Conservation (phyloP, 2,888 invertebrate genomes). For the Hirtodrosophila trivittata region DNA sequence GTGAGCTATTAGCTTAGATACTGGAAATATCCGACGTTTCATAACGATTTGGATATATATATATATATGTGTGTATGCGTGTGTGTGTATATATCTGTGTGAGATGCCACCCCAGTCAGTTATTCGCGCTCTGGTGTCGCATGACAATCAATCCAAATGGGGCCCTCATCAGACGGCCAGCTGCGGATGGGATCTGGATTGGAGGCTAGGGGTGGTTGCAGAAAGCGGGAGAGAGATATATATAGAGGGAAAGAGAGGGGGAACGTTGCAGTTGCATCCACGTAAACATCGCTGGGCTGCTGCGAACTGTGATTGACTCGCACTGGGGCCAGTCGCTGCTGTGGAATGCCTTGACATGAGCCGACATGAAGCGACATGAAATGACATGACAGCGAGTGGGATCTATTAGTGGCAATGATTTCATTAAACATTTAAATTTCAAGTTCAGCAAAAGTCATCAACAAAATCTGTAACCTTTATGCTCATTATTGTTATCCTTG, state of each 20-base stretch:
- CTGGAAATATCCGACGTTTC: no score
- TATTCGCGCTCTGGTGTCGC: slow-evolving; percentile 20
- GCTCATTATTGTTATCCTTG: neutral
- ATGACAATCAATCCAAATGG: slow-evolving; percentile 28
- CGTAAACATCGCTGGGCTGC: slow-evolving; percentile 17
- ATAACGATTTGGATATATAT: no score
- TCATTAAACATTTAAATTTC: slow-evolving; percentile 76
- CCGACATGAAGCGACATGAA: slow-evolving; percentile 13
- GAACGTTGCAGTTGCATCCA: slow-evolving; percentile 42
- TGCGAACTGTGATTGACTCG: slow-evolving; percentile 21
- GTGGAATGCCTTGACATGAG: slow-evolving; percentile 3
- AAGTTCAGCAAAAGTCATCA: slow-evolving; percentile 63
- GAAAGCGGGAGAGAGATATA: no score
- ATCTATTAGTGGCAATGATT: slow-evolving; percentile 65
- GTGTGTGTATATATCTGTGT: no score
- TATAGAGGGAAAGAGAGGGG: neutral
- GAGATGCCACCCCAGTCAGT: neutral
- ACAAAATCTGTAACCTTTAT: neutral
- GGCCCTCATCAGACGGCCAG: slow-evolving; percentile 10
- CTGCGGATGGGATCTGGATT: slow-evolving; percentile 16
- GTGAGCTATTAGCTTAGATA: no score
- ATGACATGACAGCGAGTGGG: slow-evolving; percentile 31
- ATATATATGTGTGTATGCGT: no score
- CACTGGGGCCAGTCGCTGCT: slow-evolving; percentile 11
- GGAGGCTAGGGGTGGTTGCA: no score